Percentiles rank a stretch among this genome's conserved stretches.
Conservation (phyloP, 2,113 vertebrate genomes). For the Hystrix cristata region DNA sequence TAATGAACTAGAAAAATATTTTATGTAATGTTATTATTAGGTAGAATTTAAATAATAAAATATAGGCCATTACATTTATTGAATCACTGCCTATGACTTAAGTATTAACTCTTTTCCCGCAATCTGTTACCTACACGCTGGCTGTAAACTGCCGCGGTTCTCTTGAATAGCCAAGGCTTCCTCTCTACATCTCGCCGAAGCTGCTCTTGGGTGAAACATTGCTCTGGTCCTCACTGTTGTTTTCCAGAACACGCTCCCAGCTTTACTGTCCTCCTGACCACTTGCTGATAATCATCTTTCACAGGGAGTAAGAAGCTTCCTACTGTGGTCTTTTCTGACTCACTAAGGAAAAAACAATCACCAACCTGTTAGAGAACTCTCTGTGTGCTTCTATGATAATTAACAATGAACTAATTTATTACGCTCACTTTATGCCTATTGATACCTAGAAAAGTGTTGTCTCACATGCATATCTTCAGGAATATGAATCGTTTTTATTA, state of each 20-base stretch:
- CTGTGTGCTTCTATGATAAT: background rate
- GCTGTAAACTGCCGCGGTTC: background rate
- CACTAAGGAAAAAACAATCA: background rate
- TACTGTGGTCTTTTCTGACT: background rate
- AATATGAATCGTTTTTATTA: background rate
- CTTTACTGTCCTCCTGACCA: background rate
- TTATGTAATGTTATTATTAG: background rate
- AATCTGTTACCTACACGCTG: background rate
- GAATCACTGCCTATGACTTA: background rate
- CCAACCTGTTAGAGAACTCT: too few relatives aligned
- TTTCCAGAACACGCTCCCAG: fast-evolving
- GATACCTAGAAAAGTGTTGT: background rate
- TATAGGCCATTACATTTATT: background rate
- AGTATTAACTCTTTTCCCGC: background rate
- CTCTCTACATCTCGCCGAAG: background rate
- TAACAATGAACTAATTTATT: background rate
- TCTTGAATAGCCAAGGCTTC: background rate
- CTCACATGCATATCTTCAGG: background rate
- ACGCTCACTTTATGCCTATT: background rate
- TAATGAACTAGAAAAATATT: background rate
- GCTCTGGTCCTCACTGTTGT: background rate
- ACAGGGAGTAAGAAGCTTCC: too few relatives aligned
- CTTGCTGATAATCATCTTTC: background rate
- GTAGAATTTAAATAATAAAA: background rate
- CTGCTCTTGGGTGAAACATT: background rate